A percentile compares a stretch with the other conserved stretches of the same genome.
Evolutionary conservation across 2,888 invertebrate genomes (phyloP).

Genomic region (Archips xylosteana): DNA sequence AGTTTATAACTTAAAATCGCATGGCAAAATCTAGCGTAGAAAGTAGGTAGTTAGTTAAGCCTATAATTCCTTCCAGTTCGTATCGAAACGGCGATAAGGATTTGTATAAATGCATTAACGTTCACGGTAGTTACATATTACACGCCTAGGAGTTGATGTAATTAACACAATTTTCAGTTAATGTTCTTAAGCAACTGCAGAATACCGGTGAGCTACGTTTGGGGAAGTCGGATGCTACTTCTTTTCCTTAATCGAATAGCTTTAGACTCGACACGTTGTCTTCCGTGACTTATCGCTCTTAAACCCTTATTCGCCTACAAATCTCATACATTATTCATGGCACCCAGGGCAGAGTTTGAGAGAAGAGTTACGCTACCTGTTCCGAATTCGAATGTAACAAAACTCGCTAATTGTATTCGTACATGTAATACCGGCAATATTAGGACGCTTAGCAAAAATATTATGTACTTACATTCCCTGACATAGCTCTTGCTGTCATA

Average conservation of each 20-base stretch:
- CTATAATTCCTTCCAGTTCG: constrained; percentile 10
- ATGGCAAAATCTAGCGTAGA: constrained; percentile 2
- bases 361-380: constrained; percentile 47
- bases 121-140: background rate
- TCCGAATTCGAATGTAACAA: constrained; percentile 41
- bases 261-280: constrained; percentile 18
- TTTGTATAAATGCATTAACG: background rate
- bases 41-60: background rate
- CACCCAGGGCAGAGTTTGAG: constrained; percentile 37
- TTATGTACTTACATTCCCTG: constrained; percentile 87
- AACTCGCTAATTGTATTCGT: constrained; percentile 48
- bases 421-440: constrained; percentile 24
- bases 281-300: constrained; percentile 34
- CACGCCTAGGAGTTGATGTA: background rate
- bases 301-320: constrained; percentile 33
- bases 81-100: constrained; percentile 25
- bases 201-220: background rate
- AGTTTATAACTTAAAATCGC: constrained; percentile 29
- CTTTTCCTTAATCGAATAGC: constrained; percentile 6
- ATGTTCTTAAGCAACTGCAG: background rate
- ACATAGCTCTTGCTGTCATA: constrained; percentile 89
- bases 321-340: constrained; percentile 46
- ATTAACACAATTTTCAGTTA: constrained; percentile 1
- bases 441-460: constrained; percentile 59
- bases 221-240: constrained; percentile 6